phyloP scores from a whole-genome alignment of 2,113 vertebrate species.

The Nothocercus julius region DNA sequence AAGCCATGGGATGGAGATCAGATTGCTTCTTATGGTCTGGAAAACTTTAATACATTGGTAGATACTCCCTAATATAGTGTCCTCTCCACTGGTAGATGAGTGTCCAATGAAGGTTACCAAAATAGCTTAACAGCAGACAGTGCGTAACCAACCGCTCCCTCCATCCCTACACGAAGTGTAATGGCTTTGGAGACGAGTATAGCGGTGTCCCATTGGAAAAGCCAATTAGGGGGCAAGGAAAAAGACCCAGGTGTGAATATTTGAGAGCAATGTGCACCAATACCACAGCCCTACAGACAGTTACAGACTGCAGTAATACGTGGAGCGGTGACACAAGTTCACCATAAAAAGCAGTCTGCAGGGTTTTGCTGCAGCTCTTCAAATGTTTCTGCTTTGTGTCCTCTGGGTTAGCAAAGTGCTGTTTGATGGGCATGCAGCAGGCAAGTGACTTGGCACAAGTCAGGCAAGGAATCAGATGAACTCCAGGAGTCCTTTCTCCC shows the following conservation, averaged over 20 bases:
- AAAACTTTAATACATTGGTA: slow-evolving; percentile 24
- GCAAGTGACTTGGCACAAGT: not conserved
- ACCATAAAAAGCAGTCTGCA: not conserved
- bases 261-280: fast-evolving
- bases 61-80: slow-evolving; percentile 55
- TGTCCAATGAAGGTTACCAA: not conserved
- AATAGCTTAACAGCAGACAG: slow-evolving; percentile 7
- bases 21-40: slow-evolving; percentile 22
- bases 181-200: fast-evolving
- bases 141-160: not conserved
- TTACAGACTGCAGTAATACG: not conserved
- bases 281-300: not conserved
- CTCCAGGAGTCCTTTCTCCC: not conserved
- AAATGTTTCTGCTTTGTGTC: no score
- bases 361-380: not conserved
- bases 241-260: not conserved
- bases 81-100: not conserved
- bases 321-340: not conserved
- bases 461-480: not conserved
- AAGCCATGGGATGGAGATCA: not conserved
- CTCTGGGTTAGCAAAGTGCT: not conserved
- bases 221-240: not conserved
- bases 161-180: not conserved
- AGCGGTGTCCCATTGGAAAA: not conserved
- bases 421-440: not conserved